Evolutionary conservation across 2,113 vertebrate genomes (phyloP), one percentile per base, ranked within the genome.

Genomic region (Phylloscopus whistleri): DNA sequence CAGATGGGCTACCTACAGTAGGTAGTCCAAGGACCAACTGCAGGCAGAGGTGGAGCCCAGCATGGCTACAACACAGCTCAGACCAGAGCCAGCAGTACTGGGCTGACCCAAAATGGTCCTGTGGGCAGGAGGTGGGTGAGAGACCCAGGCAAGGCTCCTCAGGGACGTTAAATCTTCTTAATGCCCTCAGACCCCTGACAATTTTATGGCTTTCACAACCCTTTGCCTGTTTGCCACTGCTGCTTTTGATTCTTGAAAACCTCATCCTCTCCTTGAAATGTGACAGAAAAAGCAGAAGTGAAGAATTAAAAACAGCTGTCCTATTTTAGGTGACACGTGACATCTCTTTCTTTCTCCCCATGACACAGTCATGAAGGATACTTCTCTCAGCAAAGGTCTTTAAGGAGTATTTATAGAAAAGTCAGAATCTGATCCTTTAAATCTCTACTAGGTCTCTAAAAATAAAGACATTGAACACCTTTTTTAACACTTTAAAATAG

Each of bases 341-440:
- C 48, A 70, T 58, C 59, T 87, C 91, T 58, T 92, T 9, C 16
- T 77, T 95, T 89, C 20, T 79, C 23, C 41, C 14, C 6, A 31
- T 18, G 81, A 64, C 27, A 67, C 16, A 68, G 41, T 44, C 6
- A 11, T 87, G 66, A 89, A 91, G 69, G 58, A 78, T 30, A 59
- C 22, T 82, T 81, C 14, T 73, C 41, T 90, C 26, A 13, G 70
- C 21, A 80, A 59, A 53, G 21, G 6, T 75, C 52, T 68, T 83
- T 92, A 41, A 90, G 37, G 49, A 92, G 9, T 76, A 89, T 75
- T 87, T 84, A 68, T 49, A 85, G 87, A 88, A 80, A 93, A 94
- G 30, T 58, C 59, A 76, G 51, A 85, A 74, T 87, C 28, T 43
- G 53, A 89, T 37, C 53, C n/a, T 89, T 95, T 85, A 58, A 31